Evolutionary conservation across 2,888 invertebrate genomes (phyloP), one percentile per base, ranked within the genome.

Genomic region (Globia sparganii): DNA sequence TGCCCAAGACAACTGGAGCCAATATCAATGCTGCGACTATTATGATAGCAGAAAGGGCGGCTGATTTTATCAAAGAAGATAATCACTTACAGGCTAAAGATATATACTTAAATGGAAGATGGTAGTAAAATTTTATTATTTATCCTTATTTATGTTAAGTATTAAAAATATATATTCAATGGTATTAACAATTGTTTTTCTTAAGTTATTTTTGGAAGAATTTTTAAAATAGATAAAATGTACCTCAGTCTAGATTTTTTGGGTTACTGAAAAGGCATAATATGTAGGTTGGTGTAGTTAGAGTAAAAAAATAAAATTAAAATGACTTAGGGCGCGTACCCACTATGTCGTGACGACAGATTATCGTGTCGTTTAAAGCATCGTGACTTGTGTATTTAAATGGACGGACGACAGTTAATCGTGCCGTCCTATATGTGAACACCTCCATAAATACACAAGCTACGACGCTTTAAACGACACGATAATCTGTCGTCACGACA

Each of bases 21-120:
- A 98, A 98, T 92, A 98, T 98, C 0, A 77, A 98, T 90, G 98
- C 97, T 0, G 97, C 98, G 0, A 97, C 97, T 0, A 97, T 98
- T 4, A 98, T 98, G 98, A 98, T 98, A 66, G 98, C 97, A 0
- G 98, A 98, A 89, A 98, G 98, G 56, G 84, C 75, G 21, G 75
- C 87, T 34, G 86, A 89, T 78, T 74, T 87, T 25, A 83, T 89
- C 4, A 87, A 87, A 74, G 73, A 80, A 59, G 83, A 87, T 64
- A 34, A 86, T 80, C 58, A 15, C 9, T 62, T 67, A 69, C 0
- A 18, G 43, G 18, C 13, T 21, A 1, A 46, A 37, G 2, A 31
- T 34, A 6, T 1, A 25, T 62, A 21, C 11, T 58, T 34, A 8
- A 18, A 28, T 37, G 2, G 4, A 28, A 28, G 6, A 28, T 43